Evolutionary conservation across 2,888 invertebrate species (phyloP).

Genomic region (Drosophila austrosaltans): DNA sequence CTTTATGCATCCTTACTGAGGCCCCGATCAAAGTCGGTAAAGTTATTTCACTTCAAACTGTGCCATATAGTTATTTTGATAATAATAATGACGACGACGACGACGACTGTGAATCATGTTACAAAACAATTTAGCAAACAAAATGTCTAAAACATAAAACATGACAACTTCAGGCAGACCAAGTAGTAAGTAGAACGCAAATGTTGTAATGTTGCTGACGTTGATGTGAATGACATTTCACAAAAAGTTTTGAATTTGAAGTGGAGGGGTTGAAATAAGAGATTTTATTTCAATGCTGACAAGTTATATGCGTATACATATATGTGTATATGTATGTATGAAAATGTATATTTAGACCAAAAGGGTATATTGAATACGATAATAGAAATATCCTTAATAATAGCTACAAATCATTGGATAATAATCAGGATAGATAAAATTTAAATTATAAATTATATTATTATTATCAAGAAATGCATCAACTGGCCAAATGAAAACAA

Average conservation of each 20-base stretch:
- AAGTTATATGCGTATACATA: slow-evolving; percentile 49
- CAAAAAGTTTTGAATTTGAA: slow-evolving; percentile 21
- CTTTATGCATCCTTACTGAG: too few relatives aligned
- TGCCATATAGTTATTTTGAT: too few relatives aligned
- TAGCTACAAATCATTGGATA: too few relatives aligned
- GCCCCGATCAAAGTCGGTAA: too few relatives aligned
- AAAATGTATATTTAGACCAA: too few relatives aligned
- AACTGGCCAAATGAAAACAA: too few relatives aligned
- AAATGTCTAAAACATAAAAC: slow-evolving; percentile 81
- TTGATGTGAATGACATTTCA: slow-evolving; percentile 73
- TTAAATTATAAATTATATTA: too few relatives aligned
- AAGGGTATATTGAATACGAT: too few relatives aligned
- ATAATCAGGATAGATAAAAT: too few relatives aligned
- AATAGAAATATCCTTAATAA: too few relatives aligned
- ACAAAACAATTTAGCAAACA: slow-evolving; percentile 81
- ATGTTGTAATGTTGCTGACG: slow-evolving; percentile 49
- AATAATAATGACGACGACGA: neutral
- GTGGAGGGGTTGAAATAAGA: slow-evolving; percentile 3
- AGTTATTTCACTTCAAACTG: too few relatives aligned
- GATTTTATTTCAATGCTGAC: slow-evolving; percentile 33
- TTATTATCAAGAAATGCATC: too few relatives aligned
- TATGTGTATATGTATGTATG: slow-evolving; percentile 7
- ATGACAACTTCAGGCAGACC: slow-evolving; percentile 74
- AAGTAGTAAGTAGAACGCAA: neutral
- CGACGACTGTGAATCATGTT: slow-evolving; percentile 65